Conservation (phyloP, 2,888 invertebrate genomes). For the Drosophila atroscutellata region DNA sequence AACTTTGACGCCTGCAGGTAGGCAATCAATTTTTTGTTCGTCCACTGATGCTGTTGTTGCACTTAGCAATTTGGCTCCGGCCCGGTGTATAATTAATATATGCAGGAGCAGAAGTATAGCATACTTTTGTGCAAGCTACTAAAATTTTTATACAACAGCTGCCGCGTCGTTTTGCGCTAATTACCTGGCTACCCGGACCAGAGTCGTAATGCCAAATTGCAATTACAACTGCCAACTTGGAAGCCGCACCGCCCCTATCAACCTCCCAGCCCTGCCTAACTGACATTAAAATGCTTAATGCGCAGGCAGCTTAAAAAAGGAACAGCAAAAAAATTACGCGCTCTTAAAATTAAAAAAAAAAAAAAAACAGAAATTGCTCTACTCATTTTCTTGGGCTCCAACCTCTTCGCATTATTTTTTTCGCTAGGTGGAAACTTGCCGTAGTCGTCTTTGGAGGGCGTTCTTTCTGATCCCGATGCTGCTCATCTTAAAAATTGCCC, state of each 20-base stretch:
- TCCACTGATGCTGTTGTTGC: constrained; percentile 44
- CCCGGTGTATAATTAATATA: constrained; percentile 72
- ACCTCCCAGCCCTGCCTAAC: constrained; percentile 41
- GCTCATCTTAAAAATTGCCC: constrained; percentile 83
- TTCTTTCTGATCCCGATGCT: constrained; percentile 30
- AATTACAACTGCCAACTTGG: constrained; percentile 72
- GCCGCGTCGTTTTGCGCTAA: constrained; percentile 78
- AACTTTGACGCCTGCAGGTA: constrained; percentile 79
- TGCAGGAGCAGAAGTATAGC: constrained; percentile 54
- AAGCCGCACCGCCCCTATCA: constrained; percentile 11
- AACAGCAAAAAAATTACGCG: constrained; percentile 49
- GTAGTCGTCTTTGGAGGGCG: constrained; percentile 42
- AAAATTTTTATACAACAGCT: constrained; percentile 78
- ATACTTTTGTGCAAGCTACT: constrained; percentile 67
- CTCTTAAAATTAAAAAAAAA: constrained; percentile 63
- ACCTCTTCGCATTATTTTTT: constrained; percentile 29
- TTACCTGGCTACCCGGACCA: constrained; percentile 63
- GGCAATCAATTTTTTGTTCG: constrained; percentile 70
- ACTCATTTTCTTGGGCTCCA: constrained; percentile 32
- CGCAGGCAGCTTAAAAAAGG: constrained; percentile 56
- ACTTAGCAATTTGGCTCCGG: constrained; percentile 66
- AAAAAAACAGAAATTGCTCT: constrained; percentile 53
- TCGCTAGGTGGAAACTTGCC: constrained; percentile 54
- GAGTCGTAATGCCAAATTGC: constrained; percentile 78
- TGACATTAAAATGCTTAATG: constrained; percentile 83